phyloP scores from a whole-genome alignment of 2,113 vertebrate species.

The Misgurnus anguillicaudatus region DNA sequence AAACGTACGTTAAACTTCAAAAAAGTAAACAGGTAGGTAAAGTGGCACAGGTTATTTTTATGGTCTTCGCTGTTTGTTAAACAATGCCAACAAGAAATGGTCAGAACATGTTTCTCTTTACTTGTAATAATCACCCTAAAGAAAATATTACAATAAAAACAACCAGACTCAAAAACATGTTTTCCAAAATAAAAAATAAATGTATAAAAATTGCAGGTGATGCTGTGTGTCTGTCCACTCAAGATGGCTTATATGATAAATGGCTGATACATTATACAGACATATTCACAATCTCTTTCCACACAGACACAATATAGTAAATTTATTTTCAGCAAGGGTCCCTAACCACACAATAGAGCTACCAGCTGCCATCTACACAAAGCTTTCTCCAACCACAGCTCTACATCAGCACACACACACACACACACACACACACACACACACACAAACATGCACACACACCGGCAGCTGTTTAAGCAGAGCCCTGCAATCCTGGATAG shows the following conservation, averaged over 20 bases:
- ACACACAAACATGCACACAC: constrained; percentile 1
- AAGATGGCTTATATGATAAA: constrained; percentile 21
- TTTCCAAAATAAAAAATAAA: neutral
- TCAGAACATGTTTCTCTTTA: too few relatives aligned
- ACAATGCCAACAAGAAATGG: too few relatives aligned
- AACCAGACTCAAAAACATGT: neutral
- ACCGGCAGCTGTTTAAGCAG: constrained; percentile 70
- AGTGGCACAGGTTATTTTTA: too few relatives aligned
- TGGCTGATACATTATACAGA: constrained; percentile 27
- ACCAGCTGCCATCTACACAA: constrained; percentile 58
- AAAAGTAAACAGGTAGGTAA: too few relatives aligned
- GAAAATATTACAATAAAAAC: neutral
- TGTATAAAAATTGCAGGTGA: neutral
- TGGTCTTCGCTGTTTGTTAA: too few relatives aligned
- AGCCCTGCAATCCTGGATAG: constrained; percentile 50
- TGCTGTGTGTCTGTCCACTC: too few relatives aligned
- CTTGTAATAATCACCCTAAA: too few relatives aligned
- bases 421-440: constrained; percentile 5
- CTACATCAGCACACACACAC: constrained; percentile 58
- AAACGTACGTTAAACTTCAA: neutral
- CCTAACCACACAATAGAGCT: constrained; percentile 50
- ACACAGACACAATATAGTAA: constrained; percentile 55
- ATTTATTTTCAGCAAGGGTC: constrained; percentile 27
- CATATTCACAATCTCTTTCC: constrained; percentile 20
- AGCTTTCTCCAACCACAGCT: constrained; percentile 48